These are phyloP conservation scores for Mixornis gularis DNA, from an alignment of 2,113 vertebrate genomes.

Conservation along the genomic window DNA sequence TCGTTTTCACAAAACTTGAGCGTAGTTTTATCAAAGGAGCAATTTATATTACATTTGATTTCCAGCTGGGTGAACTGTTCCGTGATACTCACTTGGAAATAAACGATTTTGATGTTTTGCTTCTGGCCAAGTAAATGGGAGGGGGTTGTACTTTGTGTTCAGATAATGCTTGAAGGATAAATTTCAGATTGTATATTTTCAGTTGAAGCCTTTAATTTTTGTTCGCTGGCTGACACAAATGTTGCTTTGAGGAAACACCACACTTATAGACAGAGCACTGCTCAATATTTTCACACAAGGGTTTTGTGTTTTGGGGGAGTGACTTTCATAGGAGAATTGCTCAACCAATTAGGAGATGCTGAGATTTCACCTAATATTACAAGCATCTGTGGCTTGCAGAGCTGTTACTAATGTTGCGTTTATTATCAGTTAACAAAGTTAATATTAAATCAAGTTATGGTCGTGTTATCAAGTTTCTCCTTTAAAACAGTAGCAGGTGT, in stretches of 20 bases:
- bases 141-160: neutral
- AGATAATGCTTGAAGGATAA: neutral
- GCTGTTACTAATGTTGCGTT: neutral
- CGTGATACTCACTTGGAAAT: neutral
- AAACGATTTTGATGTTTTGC: neutral
- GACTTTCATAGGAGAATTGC: neutral
- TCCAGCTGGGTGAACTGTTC: neutral
- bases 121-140: neutral
- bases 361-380: neutral
- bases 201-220: neutral
- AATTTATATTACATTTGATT: neutral
- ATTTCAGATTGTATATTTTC: neutral
- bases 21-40: neutral
- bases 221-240: neutral
- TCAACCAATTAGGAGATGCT: neutral
- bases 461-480: neutral
- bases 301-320: neutral
- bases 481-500: neutral
- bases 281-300: neutral
- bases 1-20: neutral
- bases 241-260: neutral
- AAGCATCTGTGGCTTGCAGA: neutral
- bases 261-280: neutral
- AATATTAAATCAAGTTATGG: neutral
- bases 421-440: neutral